phyloP scores from a whole-genome alignment of 2,888 invertebrate species.

The Ceramica pisi region DNA sequence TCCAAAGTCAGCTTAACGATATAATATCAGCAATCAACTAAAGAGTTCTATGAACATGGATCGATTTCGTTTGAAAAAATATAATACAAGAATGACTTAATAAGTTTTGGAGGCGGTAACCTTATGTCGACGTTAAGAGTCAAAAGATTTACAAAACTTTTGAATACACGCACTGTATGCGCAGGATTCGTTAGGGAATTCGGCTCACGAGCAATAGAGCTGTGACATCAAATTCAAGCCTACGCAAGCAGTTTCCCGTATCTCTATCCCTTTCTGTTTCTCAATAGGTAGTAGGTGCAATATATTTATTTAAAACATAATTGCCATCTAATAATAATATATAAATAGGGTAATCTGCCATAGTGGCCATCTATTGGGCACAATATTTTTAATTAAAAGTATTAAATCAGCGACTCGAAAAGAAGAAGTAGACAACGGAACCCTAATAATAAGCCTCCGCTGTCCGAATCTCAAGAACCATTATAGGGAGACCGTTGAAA shows the following conservation, averaged over 20 bases:
- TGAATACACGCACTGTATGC: slow-evolving; percentile 9
- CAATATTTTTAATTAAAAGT: no score
- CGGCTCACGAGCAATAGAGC: background rate
- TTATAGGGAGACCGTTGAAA: no score
- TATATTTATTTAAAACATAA: no score
- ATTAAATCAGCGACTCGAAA: no score
- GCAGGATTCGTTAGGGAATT: background rate
- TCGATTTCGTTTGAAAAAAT: slow-evolving; percentile 51
- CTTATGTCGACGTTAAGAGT: slow-evolving; percentile 56
- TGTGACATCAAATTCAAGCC: background rate
- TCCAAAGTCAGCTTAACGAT: slow-evolving; percentile 39
- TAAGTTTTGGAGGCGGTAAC: slow-evolving; percentile 72
- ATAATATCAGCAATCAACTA: slow-evolving; percentile 43
- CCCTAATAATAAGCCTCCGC: no score
- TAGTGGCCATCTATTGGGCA: no score
- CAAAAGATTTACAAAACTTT: slow-evolving; percentile 27
- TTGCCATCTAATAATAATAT: no score
- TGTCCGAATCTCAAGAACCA: no score
- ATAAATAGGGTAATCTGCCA: no score
- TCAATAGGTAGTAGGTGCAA: no score
- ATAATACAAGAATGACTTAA: slow-evolving; percentile 57
- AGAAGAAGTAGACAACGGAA: no score
- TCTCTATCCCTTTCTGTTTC: background rate
- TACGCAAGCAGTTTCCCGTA: background rate
- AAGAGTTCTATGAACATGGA: slow-evolving; percentile 60